A percentile compares a stretch with the other conserved stretches of the same genome.
phyloP scores from a whole-genome alignment of 2,113 vertebrate species.

The Gavialis gangeticus region DNA sequence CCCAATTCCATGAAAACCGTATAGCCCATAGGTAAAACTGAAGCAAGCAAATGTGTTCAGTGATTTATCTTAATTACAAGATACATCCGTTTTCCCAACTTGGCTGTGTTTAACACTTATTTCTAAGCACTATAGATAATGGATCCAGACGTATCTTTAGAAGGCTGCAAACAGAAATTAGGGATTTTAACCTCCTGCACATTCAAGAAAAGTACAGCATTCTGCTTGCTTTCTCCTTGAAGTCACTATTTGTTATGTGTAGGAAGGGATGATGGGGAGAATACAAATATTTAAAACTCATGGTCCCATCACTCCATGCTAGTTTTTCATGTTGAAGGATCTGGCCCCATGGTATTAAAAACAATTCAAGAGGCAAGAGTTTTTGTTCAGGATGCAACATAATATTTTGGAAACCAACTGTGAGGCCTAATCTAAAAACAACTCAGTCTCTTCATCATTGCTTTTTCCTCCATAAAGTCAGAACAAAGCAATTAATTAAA shows the following conservation, averaged over 20 bases:
- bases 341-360: not conserved
- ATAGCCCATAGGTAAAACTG: constrained; percentile 48
- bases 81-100: not conserved
- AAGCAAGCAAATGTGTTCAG: not conserved
- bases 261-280: not conserved
- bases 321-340: not conserved
- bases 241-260: not conserved
- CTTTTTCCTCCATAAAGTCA: not conserved
- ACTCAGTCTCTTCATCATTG: not conserved
- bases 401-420: not conserved
- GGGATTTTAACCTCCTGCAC: not conserved
- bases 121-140: constrained; percentile 27
- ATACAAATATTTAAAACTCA: not conserved
- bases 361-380: not conserved
- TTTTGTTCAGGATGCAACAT: not conserved
- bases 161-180: constrained; percentile 14
- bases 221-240: not conserved
- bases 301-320: not conserved
- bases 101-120: constrained; percentile 21
- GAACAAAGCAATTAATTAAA: too few relatives aligned
- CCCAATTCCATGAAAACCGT: not conserved
- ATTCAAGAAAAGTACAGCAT: not conserved
- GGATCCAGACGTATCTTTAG: not conserved
- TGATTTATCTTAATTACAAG: constrained; percentile 52
- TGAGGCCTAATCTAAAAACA: not conserved